Percentiles rank a stretch among this genome's conserved stretches.
These are phyloP conservation scores for Platycheirus albimanus DNA, from an alignment of 2,888 invertebrate species.

Conservation along the genomic window DNA sequence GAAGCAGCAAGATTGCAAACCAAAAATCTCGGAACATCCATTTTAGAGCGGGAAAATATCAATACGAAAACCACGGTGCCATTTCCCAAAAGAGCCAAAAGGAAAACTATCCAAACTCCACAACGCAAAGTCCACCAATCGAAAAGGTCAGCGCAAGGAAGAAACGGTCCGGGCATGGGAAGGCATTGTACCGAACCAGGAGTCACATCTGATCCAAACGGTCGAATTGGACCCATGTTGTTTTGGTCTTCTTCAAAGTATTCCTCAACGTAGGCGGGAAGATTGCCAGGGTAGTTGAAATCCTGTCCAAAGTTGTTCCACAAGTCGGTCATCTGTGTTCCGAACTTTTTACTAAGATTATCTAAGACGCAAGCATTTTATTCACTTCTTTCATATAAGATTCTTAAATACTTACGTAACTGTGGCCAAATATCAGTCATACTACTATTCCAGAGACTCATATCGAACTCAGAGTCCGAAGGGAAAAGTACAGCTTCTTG, in stretches of 20 bases:
- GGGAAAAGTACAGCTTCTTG: slow-evolving; percentile 88
- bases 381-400: not conserved
- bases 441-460: slow-evolving; percentile 91
- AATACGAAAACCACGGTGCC: slow-evolving; percentile 97
- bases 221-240: slow-evolving; percentile 75
- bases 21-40: slow-evolving; percentile 97
- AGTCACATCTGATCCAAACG: slow-evolving; percentile 77
- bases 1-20: slow-evolving; percentile 98
- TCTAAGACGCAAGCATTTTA: slow-evolving; percentile 83
- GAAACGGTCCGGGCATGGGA: slow-evolving; percentile 95
- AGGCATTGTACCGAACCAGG: slow-evolving; percentile 86
- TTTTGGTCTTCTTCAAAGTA: slow-evolving; percentile 86
- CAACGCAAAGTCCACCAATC: slow-evolving; percentile 99
- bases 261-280: slow-evolving; percentile 88
- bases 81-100: slow-evolving; percentile 97
- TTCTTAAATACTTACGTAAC: slow-evolving; percentile 87
- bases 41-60: slow-evolving; percentile 94
- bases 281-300: slow-evolving; percentile 87
- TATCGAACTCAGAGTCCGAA: slow-evolving; percentile 87
- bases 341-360: slow-evolving; percentile 89
- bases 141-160: slow-evolving; percentile 97
- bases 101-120: slow-evolving; percentile 98
- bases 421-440: slow-evolving; percentile 92
- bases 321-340: slow-evolving; percentile 87
- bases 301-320: slow-evolving; percentile 88